A percentile compares a stretch with the other conserved stretches of the same genome.
phyloP scores from a whole-genome alignment of 2,888 invertebrate genomes.

The Bursaphelenchus okinawaensis region DNA sequence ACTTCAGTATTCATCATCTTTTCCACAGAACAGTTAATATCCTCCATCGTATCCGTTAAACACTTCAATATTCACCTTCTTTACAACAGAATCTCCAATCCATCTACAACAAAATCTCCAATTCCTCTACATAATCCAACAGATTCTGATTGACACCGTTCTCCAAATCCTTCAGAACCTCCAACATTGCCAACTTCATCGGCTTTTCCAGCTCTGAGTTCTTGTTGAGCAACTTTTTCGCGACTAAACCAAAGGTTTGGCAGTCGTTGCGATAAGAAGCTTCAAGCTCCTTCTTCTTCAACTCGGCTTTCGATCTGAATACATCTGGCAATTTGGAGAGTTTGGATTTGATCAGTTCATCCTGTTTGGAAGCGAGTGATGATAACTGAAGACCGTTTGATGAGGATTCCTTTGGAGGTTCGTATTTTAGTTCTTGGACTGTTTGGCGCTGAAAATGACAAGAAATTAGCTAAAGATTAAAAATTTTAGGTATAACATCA shows the following conservation, averaged over 20 bases:
- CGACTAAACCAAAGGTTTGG: conserved; percentile 37
- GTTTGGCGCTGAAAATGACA: neutral
- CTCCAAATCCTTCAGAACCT: conserved; percentile 24
- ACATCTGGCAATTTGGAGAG: conserved; percentile 17
- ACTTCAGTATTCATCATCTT: too few relatives aligned
- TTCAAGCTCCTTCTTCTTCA: conserved; percentile 28
- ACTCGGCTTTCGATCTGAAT: conserved; percentile 26
- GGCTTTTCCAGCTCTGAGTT: conserved; percentile 29
- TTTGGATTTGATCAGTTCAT: neutral
- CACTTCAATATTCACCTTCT: too few relatives aligned
- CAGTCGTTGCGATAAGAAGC: conserved; percentile 38
- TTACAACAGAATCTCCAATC: too few relatives aligned
- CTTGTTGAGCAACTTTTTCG: conserved; percentile 33
- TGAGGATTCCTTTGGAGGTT: neutral
- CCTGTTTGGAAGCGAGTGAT: neutral
- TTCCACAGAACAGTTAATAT: too few relatives aligned
- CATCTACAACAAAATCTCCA: neutral
- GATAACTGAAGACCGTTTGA: neutral
- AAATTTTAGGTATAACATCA: too few relatives aligned
- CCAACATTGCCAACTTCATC: conserved; percentile 33
- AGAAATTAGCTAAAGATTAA: neutral
- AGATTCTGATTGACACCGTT: conserved; percentile 12
- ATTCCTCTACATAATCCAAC: conserved; percentile 16
- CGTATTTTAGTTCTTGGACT: neutral
- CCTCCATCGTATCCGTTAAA: too few relatives aligned